Evolutionary conservation across 2,797 vertebrate species (phyloP), one percentile per base, ranked within the genome.

Genomic region (Enteromius trimaculatus): DNA sequence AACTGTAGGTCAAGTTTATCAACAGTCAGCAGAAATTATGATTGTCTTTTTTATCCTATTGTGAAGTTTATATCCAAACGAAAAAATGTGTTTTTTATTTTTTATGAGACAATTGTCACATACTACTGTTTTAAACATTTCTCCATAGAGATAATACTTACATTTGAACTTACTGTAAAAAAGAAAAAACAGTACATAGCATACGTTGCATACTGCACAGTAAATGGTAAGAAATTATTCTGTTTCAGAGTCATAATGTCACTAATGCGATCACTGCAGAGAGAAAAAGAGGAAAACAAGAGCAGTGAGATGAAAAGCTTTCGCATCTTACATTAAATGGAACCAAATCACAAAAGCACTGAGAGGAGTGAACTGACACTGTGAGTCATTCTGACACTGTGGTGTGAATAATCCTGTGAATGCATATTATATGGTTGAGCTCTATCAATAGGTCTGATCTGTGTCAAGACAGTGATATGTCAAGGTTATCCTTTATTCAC

Each of bases 321-420:
- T 29, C 77, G 53, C 39, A 69, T 42, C 21, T 34, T 19, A 21
- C 51, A 44, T 62, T 69, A 55, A 82, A 69, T 82, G 42, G 14
- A 64, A 47, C 14, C 14, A 53, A 72, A 71, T 62, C 29, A 71
- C 26, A 49, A 70, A 70, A 66, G 47, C 37, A 4, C 34, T 77
- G 74, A 77, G 53, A 69, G 31, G 68, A 14, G 14, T 74, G 77
- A 74, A 75, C 17, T 74, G 69, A 72, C 31, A 65, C 31, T 42
- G 0, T 23, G 51, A 75, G 82, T 51, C 82, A 66, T 79, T 66
- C n/a, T 66, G 66, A 72, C 82, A 84, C 55, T 62, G 39, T 11
- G 14, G 55, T 6, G 26, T 65, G 31, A 66, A 72, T 84, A 58
- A 84, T 37, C 44, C 47, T 66, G 31, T 3, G 6, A 74, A 49